A percentile compares a stretch with the other conserved stretches of the same genome.
phyloP scores from a whole-genome alignment of 2,113 vertebrate genomes.

The Cololabis saira region DNA sequence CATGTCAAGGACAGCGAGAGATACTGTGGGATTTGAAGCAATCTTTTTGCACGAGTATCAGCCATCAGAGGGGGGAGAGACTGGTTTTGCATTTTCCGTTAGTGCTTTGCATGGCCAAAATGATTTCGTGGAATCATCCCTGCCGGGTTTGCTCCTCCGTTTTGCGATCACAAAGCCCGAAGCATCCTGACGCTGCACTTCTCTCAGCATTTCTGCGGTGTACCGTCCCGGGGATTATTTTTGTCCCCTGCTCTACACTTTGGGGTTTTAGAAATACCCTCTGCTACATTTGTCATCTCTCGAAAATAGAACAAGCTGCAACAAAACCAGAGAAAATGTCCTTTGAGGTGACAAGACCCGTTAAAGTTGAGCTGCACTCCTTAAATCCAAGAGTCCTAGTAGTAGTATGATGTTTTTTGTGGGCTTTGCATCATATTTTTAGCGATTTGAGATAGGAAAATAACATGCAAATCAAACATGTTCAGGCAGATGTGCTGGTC shows the following conservation, averaged over 20 bases:
- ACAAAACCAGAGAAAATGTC: no score
- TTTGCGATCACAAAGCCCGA: constrained; percentile 9
- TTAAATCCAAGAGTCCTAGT: no score
- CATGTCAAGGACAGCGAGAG: no score
- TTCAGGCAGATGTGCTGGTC: constrained; percentile 7
- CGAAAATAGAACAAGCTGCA: constrained; percentile 44
- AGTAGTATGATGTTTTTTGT: not conserved
- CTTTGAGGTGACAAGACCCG: not conserved
- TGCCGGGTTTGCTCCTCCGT: constrained; percentile 10
- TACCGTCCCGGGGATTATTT: constrained; percentile 43
- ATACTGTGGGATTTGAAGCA: no score
- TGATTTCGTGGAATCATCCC: constrained; percentile 18
- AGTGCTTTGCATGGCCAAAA: constrained; percentile 29
- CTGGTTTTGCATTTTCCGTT: constrained; percentile 52
- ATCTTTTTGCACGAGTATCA: no score
- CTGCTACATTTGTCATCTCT: constrained; percentile 54
- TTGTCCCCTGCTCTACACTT: constrained; percentile 28
- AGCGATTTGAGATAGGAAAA: constrained; percentile 9
- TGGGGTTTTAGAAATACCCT: constrained; percentile 32
- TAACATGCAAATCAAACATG: constrained; percentile 13
- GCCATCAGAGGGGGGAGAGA: not conserved
- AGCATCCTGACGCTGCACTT: constrained; percentile 22
- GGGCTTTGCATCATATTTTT: not conserved
- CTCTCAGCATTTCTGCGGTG: constrained; percentile 47
- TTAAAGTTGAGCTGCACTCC: not conserved